Evolutionary conservation across 2,113 vertebrate genomes (phyloP).

Genomic region (rat (Rattus norvegicus)): GRCr8 NC_086020.1:175582001-175582500

Average conservation of each 20-base stretch:
- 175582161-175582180: background rate
- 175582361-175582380: background rate
- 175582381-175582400: background rate
- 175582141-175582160: background rate
- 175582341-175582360: background rate
- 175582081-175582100: background rate
- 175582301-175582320: background rate
- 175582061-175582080: background rate
- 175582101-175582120: background rate
- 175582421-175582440: background rate
- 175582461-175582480: background rate
- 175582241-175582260: background rate
- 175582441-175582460: background rate
- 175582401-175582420: background rate
- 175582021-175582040: background rate
- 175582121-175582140: background rate
- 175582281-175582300: background rate
- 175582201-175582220: background rate
- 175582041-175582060: background rate
- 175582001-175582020: background rate
- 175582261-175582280: background rate
- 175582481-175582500: background rate
- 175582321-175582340: background rate
- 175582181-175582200: background rate
- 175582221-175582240: background rate